A percentile compares a stretch with the other conserved stretches of the same genome.
These are phyloP conservation scores for Hemaris fuciformis DNA, from an alignment of 2,888 invertebrate species.

Conservation along the genomic window DNA sequence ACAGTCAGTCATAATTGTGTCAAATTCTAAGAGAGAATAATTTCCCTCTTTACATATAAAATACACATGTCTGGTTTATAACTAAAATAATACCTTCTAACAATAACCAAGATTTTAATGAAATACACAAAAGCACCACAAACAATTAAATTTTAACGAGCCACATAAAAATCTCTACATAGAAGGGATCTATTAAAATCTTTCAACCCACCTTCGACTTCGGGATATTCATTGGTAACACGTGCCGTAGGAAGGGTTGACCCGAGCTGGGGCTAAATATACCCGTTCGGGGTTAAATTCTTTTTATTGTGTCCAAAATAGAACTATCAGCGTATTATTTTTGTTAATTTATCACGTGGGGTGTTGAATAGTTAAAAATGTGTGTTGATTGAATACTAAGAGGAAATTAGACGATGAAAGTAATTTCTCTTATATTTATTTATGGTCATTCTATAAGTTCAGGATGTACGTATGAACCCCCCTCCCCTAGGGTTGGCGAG, in stretches of 20 bases:
- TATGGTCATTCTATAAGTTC: too few relatives aligned
- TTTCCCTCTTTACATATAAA: too few relatives aligned
- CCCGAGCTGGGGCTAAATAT: conserved; percentile 60
- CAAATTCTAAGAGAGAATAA: too few relatives aligned
- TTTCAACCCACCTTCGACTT: conserved; percentile 46
- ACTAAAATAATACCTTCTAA: background rate
- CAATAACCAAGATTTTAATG: background rate
- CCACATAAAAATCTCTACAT: conserved; percentile 47
- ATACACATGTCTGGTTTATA: background rate
- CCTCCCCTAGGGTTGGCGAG: too few relatives aligned
- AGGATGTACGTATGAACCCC: too few relatives aligned
- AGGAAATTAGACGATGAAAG: background rate
- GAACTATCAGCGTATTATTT: conserved; percentile 62
- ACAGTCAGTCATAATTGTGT: too few relatives aligned
- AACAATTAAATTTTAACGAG: conserved; percentile 40
- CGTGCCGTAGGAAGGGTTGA: conserved; percentile 64
- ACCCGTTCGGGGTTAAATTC: conserved; percentile 58
- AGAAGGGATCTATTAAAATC: conserved; percentile 33
- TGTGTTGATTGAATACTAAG: background rate
- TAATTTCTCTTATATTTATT: background rate
- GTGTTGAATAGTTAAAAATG: conserved; percentile 20
- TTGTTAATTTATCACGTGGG: conserved; percentile 51
- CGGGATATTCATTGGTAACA: conserved; percentile 61
- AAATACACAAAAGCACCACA: conserved; percentile 20
- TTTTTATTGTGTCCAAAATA: conserved; percentile 67